Evolutionary conservation across 2,888 invertebrate genomes (phyloP).

Genomic region (Drosophila rellima): DNA sequence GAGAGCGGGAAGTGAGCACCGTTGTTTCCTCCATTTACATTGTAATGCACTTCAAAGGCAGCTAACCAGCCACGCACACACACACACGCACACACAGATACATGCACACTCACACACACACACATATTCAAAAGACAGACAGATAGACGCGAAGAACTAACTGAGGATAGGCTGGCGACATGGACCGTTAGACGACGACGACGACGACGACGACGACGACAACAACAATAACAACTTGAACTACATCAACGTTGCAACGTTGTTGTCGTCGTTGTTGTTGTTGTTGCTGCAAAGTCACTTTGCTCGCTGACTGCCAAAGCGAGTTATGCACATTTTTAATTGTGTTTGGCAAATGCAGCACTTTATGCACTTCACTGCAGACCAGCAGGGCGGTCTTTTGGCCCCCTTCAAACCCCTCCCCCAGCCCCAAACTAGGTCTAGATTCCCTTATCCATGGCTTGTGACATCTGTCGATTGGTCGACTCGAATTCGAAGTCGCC

Average conservation of each 20-base stretch:
- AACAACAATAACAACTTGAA: slow-evolving; percentile 58
- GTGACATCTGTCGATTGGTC: slow-evolving; percentile 38
- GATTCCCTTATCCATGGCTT: slow-evolving; percentile 9
- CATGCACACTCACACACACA: slow-evolving; percentile 8
- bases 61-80: slow-evolving; percentile 51
- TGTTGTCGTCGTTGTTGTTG: slow-evolving; percentile 17
- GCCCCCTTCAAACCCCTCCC: too few relatives aligned
- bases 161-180: slow-evolving; percentile 56
- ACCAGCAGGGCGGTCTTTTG: slow-evolving; percentile 27
- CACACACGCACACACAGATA: slow-evolving; percentile 10
- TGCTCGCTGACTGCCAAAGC: slow-evolving; percentile 38
- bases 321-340: slow-evolving; percentile 77
- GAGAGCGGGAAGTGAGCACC: slow-evolving; percentile 53
- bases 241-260: slow-evolving; percentile 54
- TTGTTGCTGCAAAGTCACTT: slow-evolving; percentile 35
- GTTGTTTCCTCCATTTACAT: slow-evolving; percentile 69
- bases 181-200: slow-evolving; percentile 62
- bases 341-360: slow-evolving; percentile 71
- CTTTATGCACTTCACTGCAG: slow-evolving; percentile 52
- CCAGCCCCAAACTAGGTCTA: neutral
- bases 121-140: slow-evolving; percentile 18
- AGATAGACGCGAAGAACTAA: slow-evolving; percentile 17
- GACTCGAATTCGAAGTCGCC: slow-evolving; percentile 33
- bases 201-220: slow-evolving; percentile 28
- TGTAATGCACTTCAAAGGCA: slow-evolving; percentile 72